These are phyloP conservation scores for Brachynemurus nebulosus DNA, from an alignment of 2,888 invertebrate species.

Conservation along the genomic window DNA sequence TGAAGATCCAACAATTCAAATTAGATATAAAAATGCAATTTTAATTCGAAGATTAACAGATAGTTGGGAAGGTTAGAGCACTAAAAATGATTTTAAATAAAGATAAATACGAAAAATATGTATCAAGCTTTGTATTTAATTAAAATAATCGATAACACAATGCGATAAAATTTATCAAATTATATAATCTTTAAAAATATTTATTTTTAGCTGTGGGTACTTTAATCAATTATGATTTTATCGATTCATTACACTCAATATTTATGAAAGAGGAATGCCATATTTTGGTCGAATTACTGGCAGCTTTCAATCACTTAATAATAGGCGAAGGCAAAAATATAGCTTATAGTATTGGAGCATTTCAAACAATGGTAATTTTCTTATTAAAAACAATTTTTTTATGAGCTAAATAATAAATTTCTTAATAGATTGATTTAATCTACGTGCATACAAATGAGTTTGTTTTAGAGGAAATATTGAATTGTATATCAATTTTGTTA, in stretches of 20 bases:
- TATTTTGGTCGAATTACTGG: not conserved
- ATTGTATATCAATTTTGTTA: not conserved
- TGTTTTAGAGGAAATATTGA: not conserved
- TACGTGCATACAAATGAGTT: too few relatives aligned
- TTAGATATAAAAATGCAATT: constrained; percentile 29
- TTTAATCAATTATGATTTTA: not conserved
- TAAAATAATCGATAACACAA: too few relatives aligned
- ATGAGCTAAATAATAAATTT: too few relatives aligned
- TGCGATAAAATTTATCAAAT: too few relatives aligned
- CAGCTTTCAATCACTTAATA: not conserved
- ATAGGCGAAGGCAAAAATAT: not conserved
- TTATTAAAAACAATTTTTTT: too few relatives aligned
- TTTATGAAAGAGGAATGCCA: not conserved
- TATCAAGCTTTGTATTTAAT: too few relatives aligned
- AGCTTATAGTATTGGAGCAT: not conserved
- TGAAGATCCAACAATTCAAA: constrained; percentile 25
- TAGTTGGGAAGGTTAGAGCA: too few relatives aligned
- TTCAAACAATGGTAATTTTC: not conserved
- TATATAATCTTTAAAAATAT: constrained; percentile 14
- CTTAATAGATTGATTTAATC: too few relatives aligned
- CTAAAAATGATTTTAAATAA: too few relatives aligned
- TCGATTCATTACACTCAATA: not conserved
- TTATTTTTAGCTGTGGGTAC: not conserved
- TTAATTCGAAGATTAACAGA: constrained; percentile 28
- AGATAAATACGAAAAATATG: too few relatives aligned